phyloP scores from a whole-genome alignment of 2,888 invertebrate species.

The Morpho helenor region DNA sequence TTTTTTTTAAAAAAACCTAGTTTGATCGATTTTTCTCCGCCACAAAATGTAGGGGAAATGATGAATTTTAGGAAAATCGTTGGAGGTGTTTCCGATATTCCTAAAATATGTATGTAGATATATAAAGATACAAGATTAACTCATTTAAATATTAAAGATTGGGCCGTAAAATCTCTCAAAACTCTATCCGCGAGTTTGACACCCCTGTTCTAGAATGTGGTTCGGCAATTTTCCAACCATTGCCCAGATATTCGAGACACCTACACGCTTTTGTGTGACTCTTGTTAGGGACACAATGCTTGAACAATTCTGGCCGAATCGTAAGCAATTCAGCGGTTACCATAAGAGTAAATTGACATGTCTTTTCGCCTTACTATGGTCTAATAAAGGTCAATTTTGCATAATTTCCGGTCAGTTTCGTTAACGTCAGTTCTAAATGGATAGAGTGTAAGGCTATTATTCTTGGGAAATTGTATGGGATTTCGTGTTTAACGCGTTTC shows the following conservation, averaged over 20 bases:
- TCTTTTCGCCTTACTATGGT: conserved; percentile 14
- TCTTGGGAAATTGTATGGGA: conserved; percentile 37
- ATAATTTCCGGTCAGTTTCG: conserved; percentile 15
- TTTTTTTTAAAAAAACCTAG: no score
- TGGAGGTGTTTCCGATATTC: no score
- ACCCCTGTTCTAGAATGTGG: conserved; percentile 18
- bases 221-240: conserved; percentile 23
- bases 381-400: conserved; percentile 18
- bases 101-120: no score
- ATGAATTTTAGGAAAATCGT: no score
- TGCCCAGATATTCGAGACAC: conserved; percentile 26
- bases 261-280: conserved; percentile 31
- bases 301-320: conserved; percentile 31
- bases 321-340: conserved; percentile 23
- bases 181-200: no score
- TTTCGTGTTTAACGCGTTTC: conserved; percentile 28
- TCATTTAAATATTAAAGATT: no score
- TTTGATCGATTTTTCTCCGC: no score
- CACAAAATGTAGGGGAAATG: no score
- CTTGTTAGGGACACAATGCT: conserved; percentile 30
- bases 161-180: no score
- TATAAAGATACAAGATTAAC: no score
- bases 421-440: conserved; percentile 23
- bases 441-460: conserved; percentile 27
- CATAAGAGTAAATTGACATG: conserved; percentile 19